Conservation (phyloP, 2,113 vertebrate genomes). For the Lutjanus erythropterus region DNA sequence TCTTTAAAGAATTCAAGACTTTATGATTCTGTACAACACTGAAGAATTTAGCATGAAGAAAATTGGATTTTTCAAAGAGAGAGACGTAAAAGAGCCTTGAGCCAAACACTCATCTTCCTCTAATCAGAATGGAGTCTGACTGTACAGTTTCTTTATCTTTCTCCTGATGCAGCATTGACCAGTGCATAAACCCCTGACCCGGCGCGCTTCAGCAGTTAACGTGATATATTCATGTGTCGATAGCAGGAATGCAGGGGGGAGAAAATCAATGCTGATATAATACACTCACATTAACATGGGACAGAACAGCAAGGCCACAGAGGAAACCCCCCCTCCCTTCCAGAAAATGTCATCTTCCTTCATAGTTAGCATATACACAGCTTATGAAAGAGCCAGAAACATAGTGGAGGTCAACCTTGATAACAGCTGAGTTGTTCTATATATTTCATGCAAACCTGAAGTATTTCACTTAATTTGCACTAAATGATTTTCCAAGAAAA, state of each 20-base stretch:
- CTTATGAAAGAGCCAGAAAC: neutral
- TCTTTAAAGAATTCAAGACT: neutral
- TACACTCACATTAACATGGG: conserved; percentile 70
- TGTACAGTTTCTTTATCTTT: conserved; percentile 54
- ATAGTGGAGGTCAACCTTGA: neutral
- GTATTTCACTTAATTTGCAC: neutral
- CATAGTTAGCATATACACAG: neutral
- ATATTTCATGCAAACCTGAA: neutral
- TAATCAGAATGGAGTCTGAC: conserved; percentile 23
- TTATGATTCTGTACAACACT: neutral
- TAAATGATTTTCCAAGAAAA: neutral
- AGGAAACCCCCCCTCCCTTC: neutral
- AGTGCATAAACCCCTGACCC: conserved; percentile 70
- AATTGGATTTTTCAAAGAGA: conserved; percentile 4
- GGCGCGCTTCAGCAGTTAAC: conserved; percentile 69
- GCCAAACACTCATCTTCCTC: neutral
- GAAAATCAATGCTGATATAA: conserved; percentile 81
- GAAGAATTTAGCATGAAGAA: neutral
- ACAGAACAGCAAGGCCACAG: conserved; percentile 40
- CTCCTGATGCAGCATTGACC: conserved; percentile 68
- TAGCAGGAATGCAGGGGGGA: conserved; percentile 53
- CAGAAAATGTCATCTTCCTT: conserved; percentile 13
- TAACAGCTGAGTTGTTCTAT: conserved; percentile 11
- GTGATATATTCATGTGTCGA: conserved; percentile 79
- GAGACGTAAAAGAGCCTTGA: neutral